phyloP scores from a whole-genome alignment of 2,888 invertebrate genomes.

The Pyrocoelia pectoralis region DNA sequence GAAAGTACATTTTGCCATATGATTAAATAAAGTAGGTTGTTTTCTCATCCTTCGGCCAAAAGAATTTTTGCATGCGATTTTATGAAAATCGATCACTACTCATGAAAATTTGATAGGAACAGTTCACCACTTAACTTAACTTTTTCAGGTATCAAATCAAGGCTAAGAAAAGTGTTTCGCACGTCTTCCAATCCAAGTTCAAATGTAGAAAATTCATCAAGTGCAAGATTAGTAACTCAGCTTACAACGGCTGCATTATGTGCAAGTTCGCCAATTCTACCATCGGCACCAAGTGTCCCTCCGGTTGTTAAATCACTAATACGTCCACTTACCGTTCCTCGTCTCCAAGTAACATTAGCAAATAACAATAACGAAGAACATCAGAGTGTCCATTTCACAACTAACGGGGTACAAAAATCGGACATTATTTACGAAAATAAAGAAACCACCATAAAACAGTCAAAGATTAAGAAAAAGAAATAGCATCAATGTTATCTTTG shows the following conservation, averaged over 20 bases:
- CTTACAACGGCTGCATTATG: slow-evolving; percentile 68
- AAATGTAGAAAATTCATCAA: slow-evolving; percentile 55
- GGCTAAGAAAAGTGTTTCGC: slow-evolving; percentile 66
- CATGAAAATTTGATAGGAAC: too few species aligned
- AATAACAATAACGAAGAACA: slow-evolving; percentile 52
- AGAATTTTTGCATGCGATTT: too few species aligned
- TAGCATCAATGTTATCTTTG: slow-evolving; percentile 54
- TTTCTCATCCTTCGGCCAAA: too few species aligned
- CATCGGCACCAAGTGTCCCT: slow-evolving; percentile 62
- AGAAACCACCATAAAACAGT: slow-evolving; percentile 52
- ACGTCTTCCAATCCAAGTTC: slow-evolving; percentile 61
- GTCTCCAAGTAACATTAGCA: slow-evolving; percentile 61
- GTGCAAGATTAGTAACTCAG: slow-evolving; percentile 64
- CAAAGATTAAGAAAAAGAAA: slow-evolving; percentile 61
- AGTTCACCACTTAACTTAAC: too few species aligned
- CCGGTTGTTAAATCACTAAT: slow-evolving; percentile 66
- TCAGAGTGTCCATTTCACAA: slow-evolving; percentile 35
- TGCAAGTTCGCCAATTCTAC: slow-evolving; percentile 67
- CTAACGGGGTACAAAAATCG: slow-evolving; percentile 37
- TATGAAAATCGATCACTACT: too few species aligned
- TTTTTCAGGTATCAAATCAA: slow-evolving; percentile 63
- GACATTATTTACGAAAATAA: slow-evolving; percentile 44
- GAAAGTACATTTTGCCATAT: slow-evolving; percentile 22
- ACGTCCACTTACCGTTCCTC: slow-evolving; percentile 66
- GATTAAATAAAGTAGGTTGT: slow-evolving; percentile 10